phyloP scores from a whole-genome alignment of 1,140 invertebrate species.

The Orchestia grillus region DNA sequence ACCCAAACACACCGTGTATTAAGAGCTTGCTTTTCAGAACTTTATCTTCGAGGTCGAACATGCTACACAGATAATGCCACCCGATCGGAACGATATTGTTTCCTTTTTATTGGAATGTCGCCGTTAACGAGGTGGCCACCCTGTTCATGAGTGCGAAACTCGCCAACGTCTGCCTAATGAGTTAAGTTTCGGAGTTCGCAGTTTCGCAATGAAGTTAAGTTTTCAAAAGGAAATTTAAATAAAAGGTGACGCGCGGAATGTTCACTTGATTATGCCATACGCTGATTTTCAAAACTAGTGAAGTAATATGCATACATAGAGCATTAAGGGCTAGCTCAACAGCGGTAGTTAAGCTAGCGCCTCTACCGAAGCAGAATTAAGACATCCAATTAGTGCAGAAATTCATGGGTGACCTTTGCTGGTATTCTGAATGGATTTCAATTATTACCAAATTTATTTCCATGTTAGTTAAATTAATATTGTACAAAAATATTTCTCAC shows the following conservation, averaged over 20 bases:
- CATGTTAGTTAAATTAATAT: no score
- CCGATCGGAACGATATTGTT: background rate
- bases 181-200: background rate
- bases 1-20: background rate
- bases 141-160: background rate
- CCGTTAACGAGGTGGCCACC: background rate
- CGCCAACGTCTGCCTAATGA: background rate
- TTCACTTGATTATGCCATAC: no score
- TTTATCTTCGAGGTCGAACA: background rate
- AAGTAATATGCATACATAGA: no score
- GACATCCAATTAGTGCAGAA: no score
- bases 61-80: background rate
- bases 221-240: background rate
- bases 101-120: background rate
- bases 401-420: no score
- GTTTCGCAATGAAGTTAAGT: background rate
- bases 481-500: no score
- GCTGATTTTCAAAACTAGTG: no score
- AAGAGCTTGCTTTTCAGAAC: background rate
- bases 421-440: no score
- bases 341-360: no score
- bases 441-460: no score
- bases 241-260: background rate
- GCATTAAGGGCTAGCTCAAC: no score
- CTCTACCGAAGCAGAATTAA: no score